phyloP scores from a whole-genome alignment of 1,140 invertebrate genomes.

The Pogonomyrmex barbatus region DNA sequence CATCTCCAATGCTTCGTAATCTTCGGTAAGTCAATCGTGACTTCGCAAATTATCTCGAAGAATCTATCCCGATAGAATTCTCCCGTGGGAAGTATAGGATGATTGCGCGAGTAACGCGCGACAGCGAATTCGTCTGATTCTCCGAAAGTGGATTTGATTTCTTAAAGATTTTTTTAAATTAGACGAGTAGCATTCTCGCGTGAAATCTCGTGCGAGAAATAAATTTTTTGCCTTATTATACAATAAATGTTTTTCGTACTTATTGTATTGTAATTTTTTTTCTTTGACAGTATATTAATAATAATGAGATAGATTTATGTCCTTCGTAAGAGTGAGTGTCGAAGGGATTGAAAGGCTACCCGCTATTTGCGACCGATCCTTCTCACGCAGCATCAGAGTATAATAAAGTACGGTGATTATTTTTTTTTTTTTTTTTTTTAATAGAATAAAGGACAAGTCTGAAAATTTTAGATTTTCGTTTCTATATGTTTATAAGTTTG shows the following conservation, averaged over 20 bases:
- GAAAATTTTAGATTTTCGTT: too few relatives aligned
- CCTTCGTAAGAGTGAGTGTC: neutral
- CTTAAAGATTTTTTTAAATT: too few relatives aligned
- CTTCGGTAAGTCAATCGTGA: constrained; percentile 9
- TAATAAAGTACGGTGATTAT: neutral
- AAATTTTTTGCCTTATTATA: too few relatives aligned
- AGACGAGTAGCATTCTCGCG: too few relatives aligned
- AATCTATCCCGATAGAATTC: neutral
- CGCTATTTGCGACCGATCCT: constrained; percentile 12
- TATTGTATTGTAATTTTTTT: neutral
- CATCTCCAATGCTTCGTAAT: constrained; percentile 22
- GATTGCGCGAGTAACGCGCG: neutral
- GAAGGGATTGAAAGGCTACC: constrained; percentile 9
- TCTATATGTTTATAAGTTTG: too few relatives aligned
- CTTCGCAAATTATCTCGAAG: constrained; percentile 5
- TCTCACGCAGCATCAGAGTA: neutral
- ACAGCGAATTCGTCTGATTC: neutral
- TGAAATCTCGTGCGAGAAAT: too few relatives aligned
- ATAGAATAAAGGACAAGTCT: too few relatives aligned
- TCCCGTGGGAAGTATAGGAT: neutral
- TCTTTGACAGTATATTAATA: too few relatives aligned
- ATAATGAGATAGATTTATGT: neutral
- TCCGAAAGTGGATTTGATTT: neutral
- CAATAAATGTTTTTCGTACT: too few relatives aligned
- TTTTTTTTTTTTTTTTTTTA: too few relatives aligned